Evolutionary conservation across 2,888 invertebrate species (phyloP), one percentile per base, ranked within the genome.

Genomic region (Agriotes lineatus): DNA sequence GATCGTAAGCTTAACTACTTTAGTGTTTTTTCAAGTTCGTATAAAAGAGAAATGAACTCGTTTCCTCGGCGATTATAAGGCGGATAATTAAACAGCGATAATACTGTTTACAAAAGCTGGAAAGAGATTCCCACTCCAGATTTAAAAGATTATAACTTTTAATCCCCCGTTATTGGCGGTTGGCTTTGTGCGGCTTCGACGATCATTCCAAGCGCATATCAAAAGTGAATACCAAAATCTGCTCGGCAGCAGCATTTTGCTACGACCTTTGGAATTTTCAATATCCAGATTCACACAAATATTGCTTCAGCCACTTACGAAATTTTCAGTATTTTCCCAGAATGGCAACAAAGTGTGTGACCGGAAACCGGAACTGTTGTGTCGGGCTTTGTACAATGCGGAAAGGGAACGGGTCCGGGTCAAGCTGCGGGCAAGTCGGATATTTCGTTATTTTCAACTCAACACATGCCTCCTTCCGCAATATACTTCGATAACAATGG

Each of bases 381-480:
- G 48, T 42, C 48, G 39, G 59, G 33, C 19, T 45, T 33, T 5
- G 4, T 5, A 67, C 56, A 61, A 61, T 60, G 33, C 59, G 59
- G 52, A 58, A 66, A 66, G 44, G 19, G 50, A 44, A 35, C 39
- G 50, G 50, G 39, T 44, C 9, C 37, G 54, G 61, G 61, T 67
- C 61, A 61, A 67, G 56, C 61, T 61, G 44, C 50, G 61, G 56
- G 44, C 56, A 67, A 61, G 67, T 54, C 61, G 60, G 60, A 67
- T 67, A 67, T 67, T 67, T 67, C 54, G 60, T 67, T 67, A 67
- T 67, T 67, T 67, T 67, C 67, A 67, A 48, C 61, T 61, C 44
- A 61, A 67, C 67, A 67, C 61, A 45, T 54, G 61, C 61, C 56
- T 54, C 56, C 52, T 67, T 61, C 56, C 57, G 61, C 61, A 67